Evolutionary conservation across 2,888 invertebrate genomes (phyloP), one percentile per base, ranked within the genome.

Genomic region (Cosmia pyralina): DNA sequence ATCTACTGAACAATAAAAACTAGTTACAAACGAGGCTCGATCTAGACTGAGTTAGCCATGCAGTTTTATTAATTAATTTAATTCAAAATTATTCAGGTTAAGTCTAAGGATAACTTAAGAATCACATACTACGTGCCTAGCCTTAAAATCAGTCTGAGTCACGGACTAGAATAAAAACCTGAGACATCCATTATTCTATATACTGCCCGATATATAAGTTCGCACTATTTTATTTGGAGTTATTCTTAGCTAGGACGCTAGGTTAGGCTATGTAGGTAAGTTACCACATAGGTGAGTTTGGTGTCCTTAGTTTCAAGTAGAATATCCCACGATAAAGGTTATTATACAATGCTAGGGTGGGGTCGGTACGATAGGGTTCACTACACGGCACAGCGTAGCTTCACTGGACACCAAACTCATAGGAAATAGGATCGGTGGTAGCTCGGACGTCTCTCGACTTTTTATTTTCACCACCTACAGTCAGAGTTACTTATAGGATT

Each of bases 221-320:
- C 13, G 19, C 55, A 63, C 8, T 28, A 38, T 66, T 78, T 60
- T 48, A 15, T 67, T 71, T 28, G 34, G 48, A 63, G 38, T 66
- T 67, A 17, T 53, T 65, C 50, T 62, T 60, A 22, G 66, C 75
- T 84, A 85, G 75, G 34, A 75, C 69, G 81, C 79, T 85, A 85
- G 81, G 66, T 72, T 83, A 83, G 72, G 72, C 44, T 83, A 80
- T 72, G 69, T 83, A 72, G 74, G 62, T 73, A 75, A 71, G 71
- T 60, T 59, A 65, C 72, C 19, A 53, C 58, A 65, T 72, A 71
- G 64, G 58, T 50, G 67, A 60, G 76, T 78, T 83, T 77, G 83
- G 76, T 71, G 80, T 52, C 60, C 53, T 53, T 70, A 52, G 59
- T 70, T 72, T 55, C 50, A 66, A 57, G 22, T 72, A 82, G 69